A percentile compares a stretch with the other conserved stretches of the same genome.
Conservation (phyloP, 2,888 invertebrate species). For the Melanophora roralis region DNA sequence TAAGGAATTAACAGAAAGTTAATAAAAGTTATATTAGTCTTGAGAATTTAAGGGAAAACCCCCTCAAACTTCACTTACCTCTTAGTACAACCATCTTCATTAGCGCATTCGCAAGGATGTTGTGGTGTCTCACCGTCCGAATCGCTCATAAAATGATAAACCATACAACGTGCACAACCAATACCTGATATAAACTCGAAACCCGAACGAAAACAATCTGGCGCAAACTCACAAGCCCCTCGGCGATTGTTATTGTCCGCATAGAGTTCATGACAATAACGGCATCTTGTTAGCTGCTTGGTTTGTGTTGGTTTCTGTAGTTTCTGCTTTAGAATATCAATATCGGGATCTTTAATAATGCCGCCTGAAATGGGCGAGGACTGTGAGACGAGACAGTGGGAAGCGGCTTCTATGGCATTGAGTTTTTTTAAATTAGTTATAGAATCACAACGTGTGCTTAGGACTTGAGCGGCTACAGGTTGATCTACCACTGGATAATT, state of each 20-base stretch:
- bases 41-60: too few relatives aligned
- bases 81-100: slow-evolving; percentile 85
- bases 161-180: slow-evolving; percentile 90
- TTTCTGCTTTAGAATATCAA: slow-evolving; percentile 69
- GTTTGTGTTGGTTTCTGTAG: slow-evolving; percentile 44
- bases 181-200: slow-evolving; percentile 91
- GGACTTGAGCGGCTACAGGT: slow-evolving; percentile 75
- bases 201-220: slow-evolving; percentile 88
- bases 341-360: slow-evolving; percentile 69
- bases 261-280: slow-evolving; percentile 90
- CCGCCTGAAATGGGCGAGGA: slow-evolving; percentile 71
- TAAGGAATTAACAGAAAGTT: too few relatives aligned
- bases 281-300: slow-evolving; percentile 78
- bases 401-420: slow-evolving; percentile 78
- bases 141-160: slow-evolving; percentile 96
- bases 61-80: too few relatives aligned
- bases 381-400: slow-evolving; percentile 74
- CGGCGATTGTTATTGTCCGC: slow-evolving; percentile 89
- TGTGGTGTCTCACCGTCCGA: slow-evolving; percentile 91
- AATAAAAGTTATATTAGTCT: too few relatives aligned
- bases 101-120: slow-evolving; percentile 89
- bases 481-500: slow-evolving; percentile 84
- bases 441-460: slow-evolving; percentile 78
- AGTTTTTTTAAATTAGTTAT: slow-evolving; percentile 84
- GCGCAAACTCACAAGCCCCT: slow-evolving; percentile 91